A percentile compares a stretch with the other conserved stretches of the same genome.
Evolutionary conservation across 2,113 vertebrate genomes (phyloP).

Genomic region (Grallaria varia): DNA sequence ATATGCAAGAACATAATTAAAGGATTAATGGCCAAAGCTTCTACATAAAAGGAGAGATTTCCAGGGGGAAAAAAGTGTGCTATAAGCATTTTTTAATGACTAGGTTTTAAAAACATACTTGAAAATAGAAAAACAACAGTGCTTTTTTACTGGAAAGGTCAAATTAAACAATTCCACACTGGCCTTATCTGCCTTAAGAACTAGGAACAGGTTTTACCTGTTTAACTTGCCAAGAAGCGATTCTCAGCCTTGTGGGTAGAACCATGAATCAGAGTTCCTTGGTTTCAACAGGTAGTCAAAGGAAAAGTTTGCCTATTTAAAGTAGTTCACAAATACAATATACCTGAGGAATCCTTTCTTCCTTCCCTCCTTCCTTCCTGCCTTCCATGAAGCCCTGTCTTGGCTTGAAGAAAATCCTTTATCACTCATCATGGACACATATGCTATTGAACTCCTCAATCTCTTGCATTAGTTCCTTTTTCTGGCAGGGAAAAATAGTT

Average conservation of each 20-base stretch:
- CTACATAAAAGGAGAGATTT: slow-evolving; percentile 68
- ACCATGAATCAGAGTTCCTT: slow-evolving; percentile 44
- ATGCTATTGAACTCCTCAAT: not conserved
- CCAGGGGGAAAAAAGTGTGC: slow-evolving; percentile 33
- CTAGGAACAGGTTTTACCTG: slow-evolving; percentile 63
- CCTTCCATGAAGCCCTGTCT: not conserved
- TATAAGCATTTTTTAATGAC: slow-evolving; percentile 69
- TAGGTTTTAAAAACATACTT: slow-evolving; percentile 63
- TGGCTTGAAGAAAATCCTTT: not conserved
- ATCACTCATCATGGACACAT: not conserved
- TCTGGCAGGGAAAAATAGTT: slow-evolving; percentile 64
- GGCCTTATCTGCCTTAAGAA: slow-evolving; percentile 50
- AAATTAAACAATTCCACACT: slow-evolving; percentile 60
- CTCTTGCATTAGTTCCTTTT: slow-evolving; percentile 61
- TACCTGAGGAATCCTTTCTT: not conserved
- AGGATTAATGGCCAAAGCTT: slow-evolving; percentile 69
- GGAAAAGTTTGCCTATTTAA: slow-evolving; percentile 11
- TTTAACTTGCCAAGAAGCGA: slow-evolving; percentile 53
- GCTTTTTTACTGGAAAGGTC: slow-evolving; percentile 66
- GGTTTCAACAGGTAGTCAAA: slow-evolving; percentile 42
- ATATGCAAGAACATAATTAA: slow-evolving; percentile 69
- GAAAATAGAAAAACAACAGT: slow-evolving; percentile 65
- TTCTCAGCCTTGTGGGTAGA: slow-evolving; percentile 42
- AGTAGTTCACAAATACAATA: not conserved
- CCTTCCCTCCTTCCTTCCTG: not conserved